A percentile compares a stretch with the other conserved stretches of the same genome.
Evolutionary conservation across 2,888 invertebrate species (phyloP).

Genomic region (Erannis defoliaria): DNA sequence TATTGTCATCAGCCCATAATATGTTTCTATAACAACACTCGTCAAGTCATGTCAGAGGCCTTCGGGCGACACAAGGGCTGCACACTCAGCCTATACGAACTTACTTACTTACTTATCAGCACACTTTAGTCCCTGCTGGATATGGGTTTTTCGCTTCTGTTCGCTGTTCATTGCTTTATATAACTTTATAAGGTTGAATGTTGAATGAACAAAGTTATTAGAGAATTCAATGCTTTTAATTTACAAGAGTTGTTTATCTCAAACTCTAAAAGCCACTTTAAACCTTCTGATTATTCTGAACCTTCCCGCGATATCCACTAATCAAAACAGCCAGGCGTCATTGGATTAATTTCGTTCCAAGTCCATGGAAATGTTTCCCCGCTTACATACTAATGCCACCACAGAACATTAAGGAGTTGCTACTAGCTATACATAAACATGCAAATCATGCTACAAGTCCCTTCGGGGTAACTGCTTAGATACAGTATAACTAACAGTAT

Average conservation of each 20-base stretch:
- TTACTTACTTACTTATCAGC: too few relatives aligned
- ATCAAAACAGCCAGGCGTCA: constrained; percentile 38
- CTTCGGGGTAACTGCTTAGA: constrained; percentile 47
- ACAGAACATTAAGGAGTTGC: constrained; percentile 36
- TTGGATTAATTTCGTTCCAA: constrained; percentile 38
- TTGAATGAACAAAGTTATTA: background rate
- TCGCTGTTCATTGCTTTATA: too few relatives aligned
- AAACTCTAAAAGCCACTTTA: constrained; percentile 7
- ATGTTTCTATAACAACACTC: too few relatives aligned
- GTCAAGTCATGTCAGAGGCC: too few relatives aligned
- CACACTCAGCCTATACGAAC: too few relatives aligned
- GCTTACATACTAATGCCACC: constrained; percentile 55
- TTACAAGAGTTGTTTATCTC: background rate
- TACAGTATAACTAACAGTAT: constrained; percentile 18
- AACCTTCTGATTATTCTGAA: constrained; percentile 9
- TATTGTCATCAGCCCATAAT: too few relatives aligned
- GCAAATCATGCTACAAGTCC: constrained; percentile 61
- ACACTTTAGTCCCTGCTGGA: too few relatives aligned
- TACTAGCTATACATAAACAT: constrained; percentile 57
- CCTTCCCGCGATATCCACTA: constrained; percentile 23
- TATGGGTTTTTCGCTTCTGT: too few relatives aligned
- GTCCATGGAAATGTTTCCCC: constrained; percentile 39
- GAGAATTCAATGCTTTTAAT: background rate
- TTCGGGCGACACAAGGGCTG: too few relatives aligned
- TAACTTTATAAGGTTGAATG: too few relatives aligned